Percentiles rank a stretch among this genome's conserved stretches.
Conservation (phyloP, 2,888 invertebrate species). For the Ectropis crepuscularia region DNA sequence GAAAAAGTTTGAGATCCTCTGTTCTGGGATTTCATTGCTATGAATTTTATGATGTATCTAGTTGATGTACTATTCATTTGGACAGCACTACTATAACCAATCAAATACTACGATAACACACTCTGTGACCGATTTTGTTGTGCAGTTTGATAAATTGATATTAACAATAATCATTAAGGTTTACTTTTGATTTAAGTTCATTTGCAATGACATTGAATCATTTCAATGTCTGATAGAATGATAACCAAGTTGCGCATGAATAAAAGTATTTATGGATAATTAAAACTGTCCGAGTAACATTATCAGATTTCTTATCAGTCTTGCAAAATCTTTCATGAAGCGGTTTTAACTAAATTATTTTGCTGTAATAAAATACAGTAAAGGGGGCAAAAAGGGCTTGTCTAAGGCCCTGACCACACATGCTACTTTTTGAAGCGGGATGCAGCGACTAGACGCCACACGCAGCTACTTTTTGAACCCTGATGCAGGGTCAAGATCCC, state of each 20-base stretch:
- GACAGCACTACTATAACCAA: conserved; percentile 1
- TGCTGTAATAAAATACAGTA: too few relatives aligned
- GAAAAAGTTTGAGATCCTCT: too few relatives aligned
- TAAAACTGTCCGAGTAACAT: neutral
- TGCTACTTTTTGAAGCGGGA: too few relatives aligned
- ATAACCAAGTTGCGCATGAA: neutral
- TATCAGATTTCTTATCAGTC: conserved; percentile 13
- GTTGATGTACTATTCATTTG: neutral
- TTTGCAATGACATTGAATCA: conserved; percentile 16
- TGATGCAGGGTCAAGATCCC: too few relatives aligned
- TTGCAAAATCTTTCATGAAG: conserved; percentile 3
- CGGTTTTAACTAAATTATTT: too few relatives aligned
- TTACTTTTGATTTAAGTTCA: conserved; percentile 2
- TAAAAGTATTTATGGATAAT: neutral
- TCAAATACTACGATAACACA: neutral
- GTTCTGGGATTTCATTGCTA: too few relatives aligned
- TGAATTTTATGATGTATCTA: too few relatives aligned
- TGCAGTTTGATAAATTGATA: conserved; percentile 9
- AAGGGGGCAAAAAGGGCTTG: too few relatives aligned
- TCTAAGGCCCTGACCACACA: too few relatives aligned
- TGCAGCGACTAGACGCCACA: too few relatives aligned
- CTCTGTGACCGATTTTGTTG: neutral
- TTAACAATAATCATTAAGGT: conserved; percentile 1
- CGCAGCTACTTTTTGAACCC: too few relatives aligned
- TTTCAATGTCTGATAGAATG: neutral